Conservation (phyloP, 2,888 invertebrate species). For the Bellardia pandia region DNA sequence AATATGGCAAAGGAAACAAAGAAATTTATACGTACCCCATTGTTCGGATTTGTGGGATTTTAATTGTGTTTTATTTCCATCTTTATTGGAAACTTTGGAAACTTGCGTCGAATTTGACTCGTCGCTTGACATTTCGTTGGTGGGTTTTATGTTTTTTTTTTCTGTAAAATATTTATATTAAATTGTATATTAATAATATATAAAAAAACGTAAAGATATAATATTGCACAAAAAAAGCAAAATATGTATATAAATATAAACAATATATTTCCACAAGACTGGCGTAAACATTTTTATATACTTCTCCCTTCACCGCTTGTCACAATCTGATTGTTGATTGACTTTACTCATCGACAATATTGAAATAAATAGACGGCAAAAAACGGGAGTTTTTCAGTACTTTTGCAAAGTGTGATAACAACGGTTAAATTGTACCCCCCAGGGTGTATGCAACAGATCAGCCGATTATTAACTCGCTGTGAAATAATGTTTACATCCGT, state of each 20-base stretch:
- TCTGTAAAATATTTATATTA: neutral
- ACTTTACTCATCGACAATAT: neutral
- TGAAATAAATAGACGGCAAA: neutral
- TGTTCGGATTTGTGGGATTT: constrained; percentile 35
- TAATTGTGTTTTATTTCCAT: neutral
- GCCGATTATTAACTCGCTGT: no score
- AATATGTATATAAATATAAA: neutral
- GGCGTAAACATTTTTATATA: neutral
- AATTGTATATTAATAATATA: neutral
- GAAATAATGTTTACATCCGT: no score
- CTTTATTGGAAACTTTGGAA: constrained; percentile 12
- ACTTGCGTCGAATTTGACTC: constrained; percentile 25
- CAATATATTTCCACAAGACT: neutral
- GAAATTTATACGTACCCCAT: constrained; percentile 43
- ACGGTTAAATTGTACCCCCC: no score
- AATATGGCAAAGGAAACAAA: neutral
- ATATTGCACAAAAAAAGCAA: neutral
- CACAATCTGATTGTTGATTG: neutral
- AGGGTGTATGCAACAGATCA: no score
- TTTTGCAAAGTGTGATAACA: no score
- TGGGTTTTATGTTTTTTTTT: neutral
- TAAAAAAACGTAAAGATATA: no score
- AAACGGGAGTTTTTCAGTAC: no score
- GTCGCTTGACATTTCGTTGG: constrained; percentile 55
- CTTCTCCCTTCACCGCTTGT: neutral